A percentile compares a stretch with the other conserved stretches of the same genome.
phyloP scores from a whole-genome alignment of 2,113 vertebrate genomes.

The Sialia sialis region DNA sequence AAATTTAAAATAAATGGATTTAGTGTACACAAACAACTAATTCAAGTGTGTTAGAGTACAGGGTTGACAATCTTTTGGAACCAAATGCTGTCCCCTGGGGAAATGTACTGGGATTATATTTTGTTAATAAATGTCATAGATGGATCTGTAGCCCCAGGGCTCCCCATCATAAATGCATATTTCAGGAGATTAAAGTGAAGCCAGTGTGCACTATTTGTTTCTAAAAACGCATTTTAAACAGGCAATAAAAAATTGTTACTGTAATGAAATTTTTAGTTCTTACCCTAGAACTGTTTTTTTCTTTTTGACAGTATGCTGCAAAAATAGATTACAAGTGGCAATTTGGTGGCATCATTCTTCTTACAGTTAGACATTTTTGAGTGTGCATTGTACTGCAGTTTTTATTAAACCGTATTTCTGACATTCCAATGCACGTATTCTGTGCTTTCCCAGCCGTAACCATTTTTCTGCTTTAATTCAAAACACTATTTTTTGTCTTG shows the following conservation, averaged over 20 bases:
- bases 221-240: slow-evolving; percentile 67
- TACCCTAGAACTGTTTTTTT: slow-evolving; percentile 33
- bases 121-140: slow-evolving; percentile 57
- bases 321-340: slow-evolving; percentile 48
- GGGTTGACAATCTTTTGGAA: slow-evolving; percentile 68
- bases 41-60: slow-evolving; percentile 76
- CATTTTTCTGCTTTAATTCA: slow-evolving; percentile 38
- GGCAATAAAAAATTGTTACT: slow-evolving; percentile 72
- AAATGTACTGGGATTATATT: slow-evolving; percentile 58
- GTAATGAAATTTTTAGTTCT: slow-evolving; percentile 67
- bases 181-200: slow-evolving; percentile 62
- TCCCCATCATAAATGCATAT: slow-evolving; percentile 42
- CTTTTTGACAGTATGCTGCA: slow-evolving; percentile 47
- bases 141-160: neutral
- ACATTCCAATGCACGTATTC: neutral
- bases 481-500: neutral
- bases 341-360: slow-evolving; percentile 4
- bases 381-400: slow-evolving; percentile 19
- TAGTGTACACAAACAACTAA: slow-evolving; percentile 75
- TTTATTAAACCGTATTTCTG: slow-evolving; percentile 44
- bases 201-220: slow-evolving; percentile 64
- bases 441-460: neutral
- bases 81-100: slow-evolving; percentile 62
- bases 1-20: slow-evolving; percentile 79
- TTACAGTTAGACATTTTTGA: neutral